Base-by-base conservation (phyloP, 2,113 vertebrate genomes). In the Pseudorasbora parva region DNA sequence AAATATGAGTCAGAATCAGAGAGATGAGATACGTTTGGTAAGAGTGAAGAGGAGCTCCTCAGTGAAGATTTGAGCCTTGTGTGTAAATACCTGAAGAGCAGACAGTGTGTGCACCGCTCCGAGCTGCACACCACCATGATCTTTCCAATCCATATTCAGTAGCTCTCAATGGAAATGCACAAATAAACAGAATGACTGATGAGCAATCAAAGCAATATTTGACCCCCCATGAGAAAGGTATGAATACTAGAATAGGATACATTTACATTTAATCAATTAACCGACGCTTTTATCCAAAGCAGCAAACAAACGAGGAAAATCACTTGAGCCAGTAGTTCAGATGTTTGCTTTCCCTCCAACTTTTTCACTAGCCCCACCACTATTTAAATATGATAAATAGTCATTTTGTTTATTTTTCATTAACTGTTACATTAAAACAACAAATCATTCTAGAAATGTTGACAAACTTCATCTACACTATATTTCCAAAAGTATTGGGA, bases 91-190 rank as follows among this genome's bases (percentile, higher is more conserved):
- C 30, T 77, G 74, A 56, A 49, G 77, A 66, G 59, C 59, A 64
- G 57, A 30, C 30, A 30, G 6, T 79, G 64, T 15, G 49, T 79
- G n/a, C 59, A 64, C 5, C 2, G 30, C 51, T 77, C 10, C 41
- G 19, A 77, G 51, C 30, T 37, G 41, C 19, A 77, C 30, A 57
- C 51, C 74, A 57, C 51, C 30, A 57, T 12, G 33, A 45, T 23
- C 59, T 47, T 43, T 49, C 37, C 17, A 23, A 76, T 77, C 11
- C 76, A 78, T 78, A 78, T 78, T 78, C 56, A 78, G 56, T 12
- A 78, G 56, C 76, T 57, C 10, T 57, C 12, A 57, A 37, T 41
- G 33, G 33, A 12, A 75, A 75, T 33, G 49, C 49, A 37, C 74
- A 59, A 41, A 77, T 37, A 59, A 57, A 60, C 57, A 78, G n/a